Conservation (phyloP, 2,888 invertebrate species). For the Drosophila pseudotakahashii region DNA sequence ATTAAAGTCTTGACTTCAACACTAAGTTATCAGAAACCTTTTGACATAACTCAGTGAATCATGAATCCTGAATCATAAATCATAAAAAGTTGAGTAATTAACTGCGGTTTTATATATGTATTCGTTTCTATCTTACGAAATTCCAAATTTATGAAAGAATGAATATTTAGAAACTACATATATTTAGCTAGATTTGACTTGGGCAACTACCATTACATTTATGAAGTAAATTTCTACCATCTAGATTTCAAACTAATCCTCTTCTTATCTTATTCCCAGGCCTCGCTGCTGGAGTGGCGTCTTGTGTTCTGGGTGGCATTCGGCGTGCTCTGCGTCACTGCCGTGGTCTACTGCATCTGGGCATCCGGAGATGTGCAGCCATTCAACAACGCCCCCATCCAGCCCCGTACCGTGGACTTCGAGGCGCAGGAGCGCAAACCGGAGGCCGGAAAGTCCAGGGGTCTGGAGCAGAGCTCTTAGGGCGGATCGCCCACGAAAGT, state of each 20-base stretch:
- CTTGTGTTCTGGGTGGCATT: conserved; percentile 92
- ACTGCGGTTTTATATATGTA: too few relatives aligned
- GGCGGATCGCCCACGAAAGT: conserved; percentile 38
- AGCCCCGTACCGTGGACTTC: conserved; percentile 59
- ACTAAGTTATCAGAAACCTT: background rate
- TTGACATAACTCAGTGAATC: background rate
- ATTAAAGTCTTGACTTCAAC: background rate
- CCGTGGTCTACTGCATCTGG: conserved; percentile 88
- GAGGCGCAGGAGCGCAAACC: conserved; percentile 64
- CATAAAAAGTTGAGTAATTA: too few relatives aligned
- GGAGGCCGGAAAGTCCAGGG: conserved; percentile 21
- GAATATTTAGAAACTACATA: too few relatives aligned
- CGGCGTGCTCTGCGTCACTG: conserved; percentile 88
- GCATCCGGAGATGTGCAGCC: conserved; percentile 90
- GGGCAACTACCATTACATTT: too few relatives aligned
- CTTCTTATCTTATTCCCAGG: conserved; percentile 80
- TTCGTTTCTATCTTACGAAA: too few relatives aligned
- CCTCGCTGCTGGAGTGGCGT: conserved; percentile 89
- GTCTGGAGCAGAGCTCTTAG: conserved; percentile 61
- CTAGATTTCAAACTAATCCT: too few relatives aligned
- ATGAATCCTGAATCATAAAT: background rate
- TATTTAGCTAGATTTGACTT: too few relatives aligned
- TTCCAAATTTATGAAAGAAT: too few relatives aligned
- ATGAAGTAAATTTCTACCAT: too few relatives aligned
- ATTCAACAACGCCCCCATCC: conserved; percentile 87